A percentile compares a stretch with the other conserved stretches of the same genome.
Conservation (phyloP, 2,888 invertebrate species). For the Seira musarum region DNA sequence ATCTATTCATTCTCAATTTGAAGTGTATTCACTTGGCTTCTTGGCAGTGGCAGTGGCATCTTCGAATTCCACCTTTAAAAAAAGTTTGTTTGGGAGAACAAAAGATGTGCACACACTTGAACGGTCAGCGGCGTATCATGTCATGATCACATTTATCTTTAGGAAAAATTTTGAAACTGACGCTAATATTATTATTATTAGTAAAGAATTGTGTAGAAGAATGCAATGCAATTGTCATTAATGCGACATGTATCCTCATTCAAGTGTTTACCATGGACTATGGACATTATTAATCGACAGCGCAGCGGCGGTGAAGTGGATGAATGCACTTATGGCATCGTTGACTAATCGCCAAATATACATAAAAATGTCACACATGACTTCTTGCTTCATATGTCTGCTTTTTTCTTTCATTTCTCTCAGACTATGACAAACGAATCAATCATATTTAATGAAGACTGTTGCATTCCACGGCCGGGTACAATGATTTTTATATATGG, state of each 20-base stretch:
- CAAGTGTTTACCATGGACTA: neutral
- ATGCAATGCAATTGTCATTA: neutral
- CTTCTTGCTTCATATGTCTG: neutral
- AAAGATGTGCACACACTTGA: neutral
- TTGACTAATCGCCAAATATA: neutral
- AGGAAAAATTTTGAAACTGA: neutral
- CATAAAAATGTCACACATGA: neutral
- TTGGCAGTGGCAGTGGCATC: neutral
- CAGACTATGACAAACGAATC: neutral
- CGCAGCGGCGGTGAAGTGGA: too few relatives aligned
- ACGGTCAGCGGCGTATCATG: neutral
- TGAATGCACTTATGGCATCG: neutral
- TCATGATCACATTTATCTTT: neutral
- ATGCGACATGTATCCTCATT: neutral
- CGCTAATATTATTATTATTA: neutral
- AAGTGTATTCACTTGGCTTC: neutral
- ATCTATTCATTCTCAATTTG: neutral
- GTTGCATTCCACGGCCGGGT: neutral
- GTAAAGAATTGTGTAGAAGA: neutral
- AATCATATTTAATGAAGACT: neutral
- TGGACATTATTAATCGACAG: neutral
- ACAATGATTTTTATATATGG: neutral
- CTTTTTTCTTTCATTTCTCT: too few relatives aligned
- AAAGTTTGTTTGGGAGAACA: too few relatives aligned
- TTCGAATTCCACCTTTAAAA: neutral